Conservation (phyloP, 2,888 invertebrate species). For the Eupithecia insigniata region DNA sequence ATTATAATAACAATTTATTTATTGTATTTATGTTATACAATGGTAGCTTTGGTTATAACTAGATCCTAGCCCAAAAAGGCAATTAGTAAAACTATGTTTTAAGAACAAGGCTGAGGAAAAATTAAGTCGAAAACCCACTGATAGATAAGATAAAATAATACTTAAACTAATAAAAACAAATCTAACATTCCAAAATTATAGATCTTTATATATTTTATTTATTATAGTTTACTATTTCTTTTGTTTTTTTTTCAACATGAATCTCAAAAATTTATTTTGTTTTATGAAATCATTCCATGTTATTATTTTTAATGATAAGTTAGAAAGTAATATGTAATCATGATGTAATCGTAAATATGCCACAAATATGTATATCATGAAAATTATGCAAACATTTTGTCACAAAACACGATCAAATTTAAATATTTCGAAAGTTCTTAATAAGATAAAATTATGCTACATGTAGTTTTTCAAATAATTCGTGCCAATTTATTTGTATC, state of each 20-base stretch:
- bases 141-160: constrained; percentile 22
- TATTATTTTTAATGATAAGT: constrained; percentile 9
- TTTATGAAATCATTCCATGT: constrained; percentile 24
- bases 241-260: too few relatives aligned
- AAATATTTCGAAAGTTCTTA: constrained; percentile 11
- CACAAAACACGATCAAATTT: constrained; percentile 20
- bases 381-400: constrained; percentile 11
- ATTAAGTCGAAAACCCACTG: constrained; percentile 29
- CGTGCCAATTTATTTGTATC: constrained; percentile 12
- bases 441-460: constrained; percentile 2
- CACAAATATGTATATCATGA: constrained; percentile 2
- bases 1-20: background rate
- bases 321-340: constrained; percentile 9
- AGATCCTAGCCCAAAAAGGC: constrained; percentile 14
- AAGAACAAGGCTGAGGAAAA: constrained; percentile 14
- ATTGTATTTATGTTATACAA: background rate
- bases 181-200: constrained; percentile 21
- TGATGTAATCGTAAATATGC: background rate
- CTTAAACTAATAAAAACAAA: constrained; percentile 8
- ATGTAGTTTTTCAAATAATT: constrained; percentile 4
- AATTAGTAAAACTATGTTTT: background rate
- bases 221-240: background rate
- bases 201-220: background rate
- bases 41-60: constrained; percentile 14
- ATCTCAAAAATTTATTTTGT: constrained; percentile 22